Percentiles rank a stretch among this genome's conserved stretches.
phyloP scores from a whole-genome alignment of 2,888 invertebrate species.

The Dasysyrphus tricinctus region DNA sequence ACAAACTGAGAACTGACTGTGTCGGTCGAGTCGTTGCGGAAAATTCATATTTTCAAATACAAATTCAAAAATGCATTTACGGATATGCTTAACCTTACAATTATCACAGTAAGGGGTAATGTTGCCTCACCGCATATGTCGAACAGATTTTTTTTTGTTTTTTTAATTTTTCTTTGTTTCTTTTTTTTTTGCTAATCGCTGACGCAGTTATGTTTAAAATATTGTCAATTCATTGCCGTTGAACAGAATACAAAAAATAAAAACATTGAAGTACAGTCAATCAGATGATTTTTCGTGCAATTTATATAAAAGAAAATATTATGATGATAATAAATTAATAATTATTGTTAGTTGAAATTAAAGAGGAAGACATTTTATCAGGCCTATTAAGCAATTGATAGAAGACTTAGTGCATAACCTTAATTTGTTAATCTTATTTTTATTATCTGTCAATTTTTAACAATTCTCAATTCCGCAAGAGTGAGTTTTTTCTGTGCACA shows the following conservation, averaged over 20 bases:
- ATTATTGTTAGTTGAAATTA: too few relatives aligned
- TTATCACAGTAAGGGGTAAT: constrained; percentile 12
- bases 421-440: too few relatives aligned
- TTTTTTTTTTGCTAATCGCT: neutral
- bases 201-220: neutral
- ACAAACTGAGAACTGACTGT: neutral
- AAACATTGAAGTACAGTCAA: neutral
- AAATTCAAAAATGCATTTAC: constrained; percentile 19
- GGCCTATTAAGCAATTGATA: too few relatives aligned
- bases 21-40: constrained; percentile 27
- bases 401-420: too few relatives aligned
- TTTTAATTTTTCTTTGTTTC: neutral
- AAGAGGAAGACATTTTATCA: too few relatives aligned
- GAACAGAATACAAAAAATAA: neutral
- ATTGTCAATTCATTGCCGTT: constrained; percentile 1
- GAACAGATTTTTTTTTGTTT: constrained; percentile 39
- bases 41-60: constrained; percentile 35
- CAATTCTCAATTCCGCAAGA: too few relatives aligned
- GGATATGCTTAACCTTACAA: constrained; percentile 2
- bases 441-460: too few relatives aligned
- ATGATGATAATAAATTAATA: too few relatives aligned
- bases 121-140: constrained; percentile 32
- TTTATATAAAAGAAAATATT: neutral
- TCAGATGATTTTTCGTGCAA: neutral
- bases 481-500: too few relatives aligned